Conservation (phyloP, 1,140 invertebrate genomes). For the Sminthurinus signatus region DNA sequence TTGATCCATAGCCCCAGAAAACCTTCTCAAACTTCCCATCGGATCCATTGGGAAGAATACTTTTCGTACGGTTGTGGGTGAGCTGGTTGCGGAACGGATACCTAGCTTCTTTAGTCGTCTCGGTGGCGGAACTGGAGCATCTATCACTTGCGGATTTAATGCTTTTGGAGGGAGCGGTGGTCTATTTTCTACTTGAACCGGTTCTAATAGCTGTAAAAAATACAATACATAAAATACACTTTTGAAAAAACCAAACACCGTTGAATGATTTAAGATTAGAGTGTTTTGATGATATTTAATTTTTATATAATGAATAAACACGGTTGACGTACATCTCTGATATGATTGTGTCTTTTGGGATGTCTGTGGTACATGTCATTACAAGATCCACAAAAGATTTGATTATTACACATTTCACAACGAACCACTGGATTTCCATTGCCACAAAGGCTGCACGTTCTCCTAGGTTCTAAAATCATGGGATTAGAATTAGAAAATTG, state of each 20-base stretch:
- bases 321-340: constrained; percentile 57
- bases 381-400: constrained; percentile 55
- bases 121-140: constrained; percentile 74
- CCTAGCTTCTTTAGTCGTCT: constrained; percentile 59
- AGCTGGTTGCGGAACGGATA: constrained; percentile 29
- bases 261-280: not conserved
- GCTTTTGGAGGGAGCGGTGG: constrained; percentile 72
- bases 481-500: no score
- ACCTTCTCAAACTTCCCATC: constrained; percentile 49
- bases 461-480: not conserved
- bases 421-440: constrained; percentile 33
- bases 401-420: constrained; percentile 46
- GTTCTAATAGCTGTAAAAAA: constrained; percentile 26
- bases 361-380: constrained; percentile 92
- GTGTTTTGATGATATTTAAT: not conserved
- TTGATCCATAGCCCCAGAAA: constrained; percentile 46
- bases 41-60: constrained; percentile 46
- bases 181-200: constrained; percentile 46
- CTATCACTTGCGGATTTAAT: constrained; percentile 1
- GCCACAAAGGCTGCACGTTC: constrained; percentile 36
- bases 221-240: not conserved
- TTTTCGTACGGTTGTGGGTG: constrained; percentile 43
- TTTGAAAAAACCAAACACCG: not conserved
- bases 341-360: constrained; percentile 72
- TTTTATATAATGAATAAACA: not conserved